Evolutionary conservation across 2,797 vertebrate genomes (phyloP).

Genomic region (Pseudomugil tenellus): DNA sequence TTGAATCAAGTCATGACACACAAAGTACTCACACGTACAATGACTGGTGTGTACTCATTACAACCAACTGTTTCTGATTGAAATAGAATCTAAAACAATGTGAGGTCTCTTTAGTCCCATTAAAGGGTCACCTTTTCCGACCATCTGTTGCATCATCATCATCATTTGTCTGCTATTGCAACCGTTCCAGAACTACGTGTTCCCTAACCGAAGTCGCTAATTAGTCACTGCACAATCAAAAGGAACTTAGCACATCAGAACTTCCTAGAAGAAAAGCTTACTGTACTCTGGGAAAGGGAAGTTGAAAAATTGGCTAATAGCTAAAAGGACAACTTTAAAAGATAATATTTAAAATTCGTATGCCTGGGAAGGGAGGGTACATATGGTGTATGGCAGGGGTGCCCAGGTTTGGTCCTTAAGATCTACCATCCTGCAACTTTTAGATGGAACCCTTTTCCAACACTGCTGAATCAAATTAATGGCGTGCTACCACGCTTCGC

Average conservation of each 20-base stretch:
- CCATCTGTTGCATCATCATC: constrained; percentile 71
- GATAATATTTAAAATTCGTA: too few species aligned
- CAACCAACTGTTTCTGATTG: constrained; percentile 43
- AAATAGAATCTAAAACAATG: constrained; percentile 62
- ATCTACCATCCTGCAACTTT: too few species aligned
- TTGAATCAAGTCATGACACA: constrained; percentile 8
- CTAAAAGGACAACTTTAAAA: neutral
- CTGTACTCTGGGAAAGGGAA: constrained; percentile 25
- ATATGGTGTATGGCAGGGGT: too few species aligned
- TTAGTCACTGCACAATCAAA: constrained; percentile 64
- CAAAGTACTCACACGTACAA: constrained; percentile 1
- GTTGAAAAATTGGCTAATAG: constrained; percentile 7
- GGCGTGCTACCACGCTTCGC: too few species aligned
- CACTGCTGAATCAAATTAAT: too few species aligned
- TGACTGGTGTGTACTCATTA: constrained; percentile 24
- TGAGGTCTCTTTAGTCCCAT: constrained; percentile 51
- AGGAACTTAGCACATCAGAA: constrained; percentile 63
- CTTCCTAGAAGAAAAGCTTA: constrained; percentile 58
- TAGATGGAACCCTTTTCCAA: too few species aligned
- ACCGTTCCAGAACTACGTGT: constrained; percentile 65
- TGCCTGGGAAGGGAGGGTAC: neutral
- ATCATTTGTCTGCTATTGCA: constrained; percentile 54
- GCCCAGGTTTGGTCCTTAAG: too few species aligned
- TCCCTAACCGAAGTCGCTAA: constrained; percentile 59
- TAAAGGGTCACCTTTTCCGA: constrained; percentile 64